Percentiles rank a stretch among this genome's conserved stretches.
Conservation (phyloP, 2,113 vertebrate species). For the Forbesichthys papilliferus region DNA sequence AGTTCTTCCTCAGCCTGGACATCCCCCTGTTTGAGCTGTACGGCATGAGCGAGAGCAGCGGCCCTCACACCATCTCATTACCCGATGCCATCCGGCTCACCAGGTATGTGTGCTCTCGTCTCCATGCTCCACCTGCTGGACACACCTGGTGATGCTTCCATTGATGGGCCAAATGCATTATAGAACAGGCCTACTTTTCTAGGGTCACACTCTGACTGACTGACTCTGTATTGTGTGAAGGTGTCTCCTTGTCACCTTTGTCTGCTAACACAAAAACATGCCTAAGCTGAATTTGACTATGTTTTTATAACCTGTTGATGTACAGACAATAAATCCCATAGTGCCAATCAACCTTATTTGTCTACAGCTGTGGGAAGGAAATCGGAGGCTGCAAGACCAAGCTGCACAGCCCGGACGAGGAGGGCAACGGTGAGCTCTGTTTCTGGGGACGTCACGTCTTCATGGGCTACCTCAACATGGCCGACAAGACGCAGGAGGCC, state of each 20-base stretch:
- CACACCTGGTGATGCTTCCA: neutral
- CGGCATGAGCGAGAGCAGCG: constrained; percentile 89
- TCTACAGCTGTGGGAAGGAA: constrained; percentile 84
- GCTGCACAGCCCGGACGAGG: constrained; percentile 74
- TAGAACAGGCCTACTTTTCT: too few relatives aligned
- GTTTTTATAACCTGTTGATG: too few relatives aligned
- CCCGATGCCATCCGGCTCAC: constrained; percentile 67
- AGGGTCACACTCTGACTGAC: neutral
- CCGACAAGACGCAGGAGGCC: constrained; percentile 81
- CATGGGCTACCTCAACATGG: constrained; percentile 91
- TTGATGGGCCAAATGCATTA: neutral
- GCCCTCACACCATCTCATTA: constrained; percentile 82
- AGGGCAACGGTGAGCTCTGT: constrained; percentile 86
- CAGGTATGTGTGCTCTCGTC: constrained; percentile 74
- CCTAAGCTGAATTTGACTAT: too few relatives aligned
- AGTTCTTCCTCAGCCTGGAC: constrained; percentile 94
- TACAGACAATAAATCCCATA: too few relatives aligned
- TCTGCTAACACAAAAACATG: too few relatives aligned
- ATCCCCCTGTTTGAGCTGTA: constrained; percentile 87
- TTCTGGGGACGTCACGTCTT: constrained; percentile 91
- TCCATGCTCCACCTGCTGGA: neutral
- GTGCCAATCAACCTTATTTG: neutral
- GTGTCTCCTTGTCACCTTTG: too few relatives aligned
- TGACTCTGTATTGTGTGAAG: neutral
- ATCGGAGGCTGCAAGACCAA: constrained; percentile 81